phyloP scores from a whole-genome alignment of 1,140 invertebrate species.

The Solenopsis fugax region DNA sequence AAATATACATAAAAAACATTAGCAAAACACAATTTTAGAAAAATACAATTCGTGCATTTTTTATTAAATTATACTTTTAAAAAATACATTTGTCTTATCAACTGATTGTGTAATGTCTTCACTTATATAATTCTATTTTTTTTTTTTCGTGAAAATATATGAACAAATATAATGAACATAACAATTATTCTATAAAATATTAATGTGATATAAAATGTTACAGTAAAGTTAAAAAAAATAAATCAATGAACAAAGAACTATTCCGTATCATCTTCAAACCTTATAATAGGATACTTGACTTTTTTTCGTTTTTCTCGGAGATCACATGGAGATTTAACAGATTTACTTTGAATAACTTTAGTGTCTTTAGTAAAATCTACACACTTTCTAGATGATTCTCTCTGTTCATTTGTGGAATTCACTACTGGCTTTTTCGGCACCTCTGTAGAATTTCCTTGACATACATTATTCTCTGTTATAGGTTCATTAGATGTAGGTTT shows the following conservation, averaged over 20 bases:
- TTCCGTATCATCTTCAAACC: not conserved
- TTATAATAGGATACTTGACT: conserved; percentile 29
- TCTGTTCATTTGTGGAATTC: not conserved
- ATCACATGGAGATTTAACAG: not conserved
- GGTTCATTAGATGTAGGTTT: not conserved
- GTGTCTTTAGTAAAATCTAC: conserved; percentile 83
- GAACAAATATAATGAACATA: too few relatives aligned
- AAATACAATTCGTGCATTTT: not conserved
- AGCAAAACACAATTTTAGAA: not conserved
- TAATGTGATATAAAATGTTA: not conserved
- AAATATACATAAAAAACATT: too few relatives aligned
- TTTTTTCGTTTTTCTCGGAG: not conserved
- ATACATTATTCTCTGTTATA: not conserved
- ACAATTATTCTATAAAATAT: not conserved
- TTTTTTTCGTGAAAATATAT: not conserved
- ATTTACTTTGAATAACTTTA: conserved; percentile 76
- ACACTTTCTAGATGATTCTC: conserved; percentile 63
- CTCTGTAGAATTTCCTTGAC: not conserved
- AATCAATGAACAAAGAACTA: not conserved
- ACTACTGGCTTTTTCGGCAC: not conserved
- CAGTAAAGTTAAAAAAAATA: not conserved
- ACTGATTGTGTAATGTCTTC: not conserved
- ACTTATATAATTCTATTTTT: not conserved
- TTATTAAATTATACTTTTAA: not conserved
- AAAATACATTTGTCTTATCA: not conserved